Conservation (phyloP, 2,888 invertebrate genomes). For the Caradrina kadenii region DNA sequence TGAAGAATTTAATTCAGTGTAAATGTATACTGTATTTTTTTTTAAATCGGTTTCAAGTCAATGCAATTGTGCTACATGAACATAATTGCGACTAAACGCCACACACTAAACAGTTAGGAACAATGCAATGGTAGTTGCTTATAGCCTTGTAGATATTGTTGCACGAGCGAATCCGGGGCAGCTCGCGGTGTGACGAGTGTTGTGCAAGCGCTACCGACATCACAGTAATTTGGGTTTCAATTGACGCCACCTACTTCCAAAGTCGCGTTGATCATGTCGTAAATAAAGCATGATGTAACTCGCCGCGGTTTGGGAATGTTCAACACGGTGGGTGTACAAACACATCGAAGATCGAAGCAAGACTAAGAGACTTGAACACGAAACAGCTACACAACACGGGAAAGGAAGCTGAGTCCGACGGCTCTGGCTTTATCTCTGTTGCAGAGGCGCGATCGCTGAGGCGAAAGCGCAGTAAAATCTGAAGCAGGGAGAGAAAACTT, state of each 20-base stretch:
- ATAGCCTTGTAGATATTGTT: slow-evolving; percentile 23
- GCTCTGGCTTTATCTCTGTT: too few species aligned
- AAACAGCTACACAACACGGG: too few species aligned
- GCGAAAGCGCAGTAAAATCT: too few species aligned
- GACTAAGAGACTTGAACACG: too few species aligned
- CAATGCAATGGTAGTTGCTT: slow-evolving; percentile 31
- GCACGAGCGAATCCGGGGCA: slow-evolving; percentile 52
- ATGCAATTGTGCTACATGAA: background rate
- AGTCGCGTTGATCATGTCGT: slow-evolving; percentile 8
- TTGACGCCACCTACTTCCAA: slow-evolving; percentile 18
- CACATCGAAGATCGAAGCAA: too few species aligned
- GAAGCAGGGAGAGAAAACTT: too few species aligned
- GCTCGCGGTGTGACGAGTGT: slow-evolving; percentile 50
- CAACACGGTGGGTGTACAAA: too few species aligned
- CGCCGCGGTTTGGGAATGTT: too few species aligned
- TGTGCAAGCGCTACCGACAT: slow-evolving; percentile 58
- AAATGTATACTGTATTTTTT: too few species aligned
- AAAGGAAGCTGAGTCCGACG: too few species aligned
- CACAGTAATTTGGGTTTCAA: slow-evolving; percentile 39
- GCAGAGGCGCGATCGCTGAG: too few species aligned
- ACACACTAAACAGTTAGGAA: slow-evolving; percentile 16
- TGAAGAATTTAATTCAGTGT: too few species aligned
- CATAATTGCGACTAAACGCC: slow-evolving; percentile 23
- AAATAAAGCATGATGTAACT: slow-evolving; percentile 13
- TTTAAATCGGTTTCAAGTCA: background rate